Conservation (phyloP, 2,113 vertebrate species). For the Oceanodroma tethys region DNA sequence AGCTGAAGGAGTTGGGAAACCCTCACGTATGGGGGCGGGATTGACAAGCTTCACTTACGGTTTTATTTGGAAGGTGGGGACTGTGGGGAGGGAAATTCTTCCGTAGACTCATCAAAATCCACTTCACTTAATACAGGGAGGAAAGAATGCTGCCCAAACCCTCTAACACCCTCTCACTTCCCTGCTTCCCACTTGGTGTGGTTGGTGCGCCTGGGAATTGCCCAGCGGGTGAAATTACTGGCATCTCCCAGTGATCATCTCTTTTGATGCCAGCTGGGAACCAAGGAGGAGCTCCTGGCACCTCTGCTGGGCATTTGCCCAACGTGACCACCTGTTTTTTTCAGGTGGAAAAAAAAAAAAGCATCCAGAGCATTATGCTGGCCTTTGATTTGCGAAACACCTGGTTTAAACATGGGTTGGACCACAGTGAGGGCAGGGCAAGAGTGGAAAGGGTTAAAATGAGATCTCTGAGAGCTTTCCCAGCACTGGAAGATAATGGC, state of each 20-base stretch:
- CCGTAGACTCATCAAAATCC: slow-evolving; percentile 2
- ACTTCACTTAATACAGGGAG: not conserved
- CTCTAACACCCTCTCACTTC: slow-evolving; percentile 14
- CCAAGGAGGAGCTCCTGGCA: not conserved
- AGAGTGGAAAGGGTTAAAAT: slow-evolving; percentile 35
- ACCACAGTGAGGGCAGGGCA: not conserved
- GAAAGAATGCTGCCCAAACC: slow-evolving; percentile 29
- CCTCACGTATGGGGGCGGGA: rapidly evolving
- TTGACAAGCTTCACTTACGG: not conserved
- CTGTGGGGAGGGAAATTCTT: not conserved
- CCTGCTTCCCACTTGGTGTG: not conserved
- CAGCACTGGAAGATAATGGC: not conserved
- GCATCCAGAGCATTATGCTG: not conserved
- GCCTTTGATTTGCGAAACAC: not conserved
- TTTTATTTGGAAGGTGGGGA: not conserved
- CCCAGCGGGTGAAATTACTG: not conserved
- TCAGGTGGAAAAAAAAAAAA: not conserved
- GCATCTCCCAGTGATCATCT: not conserved
- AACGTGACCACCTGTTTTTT: not conserved
- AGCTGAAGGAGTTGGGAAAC: not conserved
- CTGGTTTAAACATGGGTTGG: not conserved
- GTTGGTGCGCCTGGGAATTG: not conserved
- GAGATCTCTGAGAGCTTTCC: not conserved
- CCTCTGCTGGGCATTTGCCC: not conserved
- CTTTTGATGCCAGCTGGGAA: slow-evolving; percentile 12